Evolutionary conservation across 2,113 vertebrate genomes (phyloP), one percentile per base, ranked within the genome.

Genomic region (Phasianus colchicus): DNA sequence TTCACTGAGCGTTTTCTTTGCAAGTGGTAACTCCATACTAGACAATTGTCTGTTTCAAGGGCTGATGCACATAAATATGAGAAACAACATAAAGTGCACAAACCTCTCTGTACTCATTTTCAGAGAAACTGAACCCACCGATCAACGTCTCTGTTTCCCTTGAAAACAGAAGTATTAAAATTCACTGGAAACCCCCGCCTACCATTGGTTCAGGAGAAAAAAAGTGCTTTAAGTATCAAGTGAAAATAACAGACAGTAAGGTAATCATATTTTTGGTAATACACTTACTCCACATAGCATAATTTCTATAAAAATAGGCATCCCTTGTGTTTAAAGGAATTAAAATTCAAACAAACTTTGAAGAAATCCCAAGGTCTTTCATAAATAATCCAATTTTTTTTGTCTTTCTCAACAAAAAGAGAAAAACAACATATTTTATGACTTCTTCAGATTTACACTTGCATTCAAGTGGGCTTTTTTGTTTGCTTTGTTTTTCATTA

Each of bases 111-210:
- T 83, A 60, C 32, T 69, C 50, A 42, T 81, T 95, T 95, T 57
- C 96, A 98, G 97, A 97, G 86, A 97, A 97, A 65, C 43, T 98
- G 63, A 95, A 96, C 60, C 94, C 97, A 0, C 97, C 97, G 1
- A 71, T 82, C 69, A 97, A 97, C 1, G 2, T 98, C 32, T 94
- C 94, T 4, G 38, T 96, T 86, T 91, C 88, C 30, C 32, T 96
- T 63, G 92, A 96, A 94, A 93, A 87, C 58, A 85, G 82, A 91
- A 96, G 72, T 65, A 52, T 96, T 83, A 76, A 78, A 82, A 94
- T 97, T 86, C 71, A 83, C 71, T 98, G 97, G 97, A 88, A 96
- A 70, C 83, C 89, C 40, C 95, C 96, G 0, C 81, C 92, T 83
- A 93, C 92, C 43, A 71, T 96, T 85, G 89, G 81, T 32, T 91